Conservation (phyloP, 2,113 vertebrate species). For the Periophthalmus modestus region DNA sequence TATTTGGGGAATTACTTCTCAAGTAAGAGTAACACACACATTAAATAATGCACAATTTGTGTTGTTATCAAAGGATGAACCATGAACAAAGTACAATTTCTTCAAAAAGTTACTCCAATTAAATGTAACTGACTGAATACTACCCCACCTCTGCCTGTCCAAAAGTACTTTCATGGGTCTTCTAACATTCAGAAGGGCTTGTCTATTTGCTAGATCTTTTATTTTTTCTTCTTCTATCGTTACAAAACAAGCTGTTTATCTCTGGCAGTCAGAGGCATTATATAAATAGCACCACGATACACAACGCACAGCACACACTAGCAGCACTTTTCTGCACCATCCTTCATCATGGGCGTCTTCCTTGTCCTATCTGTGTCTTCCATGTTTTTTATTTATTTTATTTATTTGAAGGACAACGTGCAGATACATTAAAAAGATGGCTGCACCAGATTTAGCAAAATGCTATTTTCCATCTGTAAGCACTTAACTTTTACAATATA, state of each 20-base stretch:
- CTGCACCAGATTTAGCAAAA: too few species aligned
- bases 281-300: not conserved
- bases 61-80: too few species aligned
- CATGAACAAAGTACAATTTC: too few species aligned
- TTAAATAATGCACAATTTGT: too few species aligned
- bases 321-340: not conserved
- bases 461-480: too few species aligned
- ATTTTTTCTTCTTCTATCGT: not conserved
- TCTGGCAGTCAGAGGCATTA: not conserved
- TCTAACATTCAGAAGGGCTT: constrained; percentile 57
- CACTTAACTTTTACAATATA: not conserved
- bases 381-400: too few species aligned
- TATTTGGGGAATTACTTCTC: too few species aligned
- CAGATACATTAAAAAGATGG: too few species aligned
- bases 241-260: constrained; percentile 3
- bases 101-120: too few species aligned
- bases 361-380: not conserved
- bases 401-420: too few species aligned
- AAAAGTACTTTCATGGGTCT: constrained; percentile 68
- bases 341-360: not conserved
- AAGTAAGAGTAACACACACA: too few species aligned
- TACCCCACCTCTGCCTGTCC: not conserved
- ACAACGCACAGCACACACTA: not conserved
- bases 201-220: not conserved
- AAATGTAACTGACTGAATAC: too few species aligned